phyloP scores from a whole-genome alignment of 2,888 invertebrate species.

The Drosophila anomalata region DNA sequence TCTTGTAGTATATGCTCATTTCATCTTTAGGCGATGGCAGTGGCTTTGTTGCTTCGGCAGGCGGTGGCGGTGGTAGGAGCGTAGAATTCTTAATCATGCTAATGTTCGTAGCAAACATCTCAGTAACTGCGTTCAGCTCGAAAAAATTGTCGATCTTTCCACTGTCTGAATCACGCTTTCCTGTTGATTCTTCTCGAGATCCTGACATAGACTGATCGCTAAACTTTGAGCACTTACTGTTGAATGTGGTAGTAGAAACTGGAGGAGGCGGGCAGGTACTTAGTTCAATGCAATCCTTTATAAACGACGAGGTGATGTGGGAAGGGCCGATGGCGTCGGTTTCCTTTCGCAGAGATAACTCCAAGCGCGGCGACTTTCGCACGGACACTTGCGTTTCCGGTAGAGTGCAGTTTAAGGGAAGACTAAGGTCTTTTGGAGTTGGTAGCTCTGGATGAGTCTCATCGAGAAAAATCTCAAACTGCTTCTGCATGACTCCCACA shows the following conservation, averaged over 20 bases:
- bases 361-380: slow-evolving; percentile 35
- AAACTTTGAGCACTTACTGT: neutral
- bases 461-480: slow-evolving; percentile 62
- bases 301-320: slow-evolving; percentile 66
- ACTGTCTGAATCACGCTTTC: neutral
- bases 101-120: slow-evolving; percentile 78
- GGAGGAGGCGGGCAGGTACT: slow-evolving; percentile 40
- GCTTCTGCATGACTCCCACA: slow-evolving; percentile 11
- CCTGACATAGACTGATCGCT: neutral
- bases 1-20: slow-evolving; percentile 78
- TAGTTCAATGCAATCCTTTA: slow-evolving; percentile 70
- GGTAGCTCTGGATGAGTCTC: slow-evolving; percentile 51
- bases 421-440: slow-evolving; percentile 7
- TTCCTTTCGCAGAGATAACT: slow-evolving; percentile 70
- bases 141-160: slow-evolving; percentile 47
- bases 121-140: slow-evolving; percentile 81
- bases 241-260: neutral
- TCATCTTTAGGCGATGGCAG: neutral
- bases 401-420: slow-evolving; percentile 43
- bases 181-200: neutral
- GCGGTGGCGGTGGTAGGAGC: slow-evolving; percentile 52
- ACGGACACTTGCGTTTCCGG: slow-evolving; percentile 49
- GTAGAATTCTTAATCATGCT: slow-evolving; percentile 82
- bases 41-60: neutral
- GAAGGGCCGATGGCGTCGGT: slow-evolving; percentile 20